Evolutionary conservation across 2,888 invertebrate species (phyloP), one percentile per base, ranked within the genome.

Genomic region (Gibbula magus): DNA sequence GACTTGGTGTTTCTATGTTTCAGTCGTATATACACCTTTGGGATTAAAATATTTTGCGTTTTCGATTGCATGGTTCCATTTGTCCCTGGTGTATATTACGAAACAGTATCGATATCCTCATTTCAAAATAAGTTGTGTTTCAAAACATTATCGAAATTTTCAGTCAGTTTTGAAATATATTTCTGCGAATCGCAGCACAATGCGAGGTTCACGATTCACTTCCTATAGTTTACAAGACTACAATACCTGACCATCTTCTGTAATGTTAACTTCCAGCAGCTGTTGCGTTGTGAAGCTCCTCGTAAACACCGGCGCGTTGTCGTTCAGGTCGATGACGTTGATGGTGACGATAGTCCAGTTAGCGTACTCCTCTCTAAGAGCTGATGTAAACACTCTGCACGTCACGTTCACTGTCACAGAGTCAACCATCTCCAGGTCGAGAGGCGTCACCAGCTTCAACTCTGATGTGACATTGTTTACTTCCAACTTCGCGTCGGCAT

Each of bases 271-370:
- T 0, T 73, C 52, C 35, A 74, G 32, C 56, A 79, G 79, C 10
- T 45, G 51, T 16, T 4, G 5, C 10, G 45, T 4, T 1, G 22
- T 51, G 74, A 4, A 20, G 74, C 35, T 51, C 35, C 81, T 67
- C 13, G 66, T 61, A n/a, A 82, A 84, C 2, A 76, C 45, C 1
- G 82, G 83, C 7, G 83, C 82, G 53, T 76, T 82, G 53, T 84
- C 83, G 73, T 84, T 82, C 0, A 84, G 74, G 76, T 82, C 83
- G 25, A 79, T n/a, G 5, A 84, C 78, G 0, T 56, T 77, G 8
- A 84, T 51, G 22, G 77, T 80, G 1, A 84, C 13, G 45, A 45
- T 10, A 7, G 67, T 73, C 32, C 77, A 52, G 45, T 53, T 73
- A 2, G 78, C 32, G 35, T 81, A 66, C 3, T 52, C n/a, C 51